Evolutionary conservation across 2,113 vertebrate species (phyloP).

Genomic region (Scalopus aquaticus): DNA sequence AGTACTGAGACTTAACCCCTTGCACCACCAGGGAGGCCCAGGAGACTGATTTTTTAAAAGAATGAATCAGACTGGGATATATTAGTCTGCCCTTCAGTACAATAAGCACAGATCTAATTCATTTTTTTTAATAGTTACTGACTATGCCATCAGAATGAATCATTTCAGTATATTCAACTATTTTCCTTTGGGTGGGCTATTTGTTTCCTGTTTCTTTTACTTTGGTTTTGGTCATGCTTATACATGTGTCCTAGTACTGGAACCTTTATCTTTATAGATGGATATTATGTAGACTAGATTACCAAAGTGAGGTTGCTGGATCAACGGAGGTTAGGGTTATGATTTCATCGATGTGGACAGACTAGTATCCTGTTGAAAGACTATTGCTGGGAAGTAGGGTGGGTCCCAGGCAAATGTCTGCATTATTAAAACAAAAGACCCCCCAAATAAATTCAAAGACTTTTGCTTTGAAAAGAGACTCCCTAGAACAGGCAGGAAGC

Average conservation of each 20-base stretch:
- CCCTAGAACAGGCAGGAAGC: neutral
- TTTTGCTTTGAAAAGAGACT: neutral
- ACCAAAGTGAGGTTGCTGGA: neutral
- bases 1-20: too few relatives aligned
- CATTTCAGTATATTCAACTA: neutral
- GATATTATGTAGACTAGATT: neutral
- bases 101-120: neutral
- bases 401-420: neutral
- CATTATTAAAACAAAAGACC: neutral
- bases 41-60: neutral
- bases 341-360: neutral
- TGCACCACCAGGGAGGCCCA: too few relatives aligned
- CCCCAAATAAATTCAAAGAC: neutral
- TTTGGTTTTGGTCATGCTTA: neutral
- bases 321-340: neutral
- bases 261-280: neutral
- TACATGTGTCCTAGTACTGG: rapidly evolving
- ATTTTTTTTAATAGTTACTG: neutral
- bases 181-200: neutral
- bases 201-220: neutral
- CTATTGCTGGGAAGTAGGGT: neutral
- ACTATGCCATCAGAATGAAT: neutral
- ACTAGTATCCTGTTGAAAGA: neutral
- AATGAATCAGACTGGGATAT: neutral
- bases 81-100: neutral